Base-by-base conservation (phyloP, 2,797 vertebrate species). In the Pogonophryne albipinna region DNA sequence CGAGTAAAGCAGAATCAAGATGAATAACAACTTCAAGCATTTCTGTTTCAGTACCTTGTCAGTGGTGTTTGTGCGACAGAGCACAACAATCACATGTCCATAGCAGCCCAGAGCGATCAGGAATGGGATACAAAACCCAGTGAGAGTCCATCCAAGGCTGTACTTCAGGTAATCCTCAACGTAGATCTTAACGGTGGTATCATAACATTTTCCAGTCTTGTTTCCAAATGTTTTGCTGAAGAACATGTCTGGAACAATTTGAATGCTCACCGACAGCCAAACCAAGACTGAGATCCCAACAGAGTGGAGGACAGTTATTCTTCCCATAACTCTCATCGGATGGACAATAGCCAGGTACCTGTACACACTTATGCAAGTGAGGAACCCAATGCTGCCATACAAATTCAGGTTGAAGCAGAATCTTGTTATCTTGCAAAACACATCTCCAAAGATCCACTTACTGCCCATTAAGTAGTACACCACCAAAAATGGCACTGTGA, bases 311-410 rank as follows among this genome's bases (percentile, higher is more conserved):
- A 45, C 23, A 41, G 80, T 86, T 59, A 94, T 93, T 46, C 94
- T 74, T 19, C 95, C 95, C 83, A 90, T 89, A 0, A 82, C 85
- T 76, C 71, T 92, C 90, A 96, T 69, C 0, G 95, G 91, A 77
- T 96, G 92, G 11, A 96, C 95, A 2, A 96, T 95, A 55, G 93
- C 91, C 84, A 95, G 83, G 83, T 96, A 96, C 17, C 95, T 94
- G 77, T 95, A 96, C 42, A 95, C 11, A 10, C 95, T 96, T 80
- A 97, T 96, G 76, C 95, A 96, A 1, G 94, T 96, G 49, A 97
- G 95, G 77, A 97, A 97, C 4, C 95, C 93, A 15, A 97, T 96
- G 87, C 95, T 97, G 73, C 96, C 92, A 0, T 96, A 96, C 20
- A 96, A 87, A 76, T 97, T 97, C 66, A 96, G 66, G 57, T 95